These are phyloP conservation scores for Bradypodion ventrale DNA, from an alignment of 2,797 vertebrate species.

Conservation along the genomic window DNA sequence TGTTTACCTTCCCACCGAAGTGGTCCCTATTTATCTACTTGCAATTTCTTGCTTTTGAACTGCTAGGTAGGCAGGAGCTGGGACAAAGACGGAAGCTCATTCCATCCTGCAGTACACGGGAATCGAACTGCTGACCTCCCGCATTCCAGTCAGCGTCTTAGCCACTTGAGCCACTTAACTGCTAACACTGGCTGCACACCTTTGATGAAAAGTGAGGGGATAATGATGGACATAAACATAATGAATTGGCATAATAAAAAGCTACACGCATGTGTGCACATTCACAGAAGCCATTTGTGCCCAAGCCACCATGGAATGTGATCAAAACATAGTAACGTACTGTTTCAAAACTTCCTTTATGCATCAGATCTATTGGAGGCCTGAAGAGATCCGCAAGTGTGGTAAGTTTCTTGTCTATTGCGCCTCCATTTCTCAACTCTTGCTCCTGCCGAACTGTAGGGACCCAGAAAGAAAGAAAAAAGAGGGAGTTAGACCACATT, in stretches of 20 bases:
- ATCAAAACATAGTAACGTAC: constrained; percentile 74
- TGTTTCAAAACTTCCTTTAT: constrained; percentile 99
- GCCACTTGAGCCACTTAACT: neutral
- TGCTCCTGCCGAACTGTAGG: constrained; percentile 94
- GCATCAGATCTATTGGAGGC: constrained; percentile 98
- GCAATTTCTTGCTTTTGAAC: no score
- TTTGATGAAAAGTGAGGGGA: fast-evolving
- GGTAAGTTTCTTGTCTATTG: constrained; percentile 97
- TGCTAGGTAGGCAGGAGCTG: no score
- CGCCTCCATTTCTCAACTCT: constrained; percentile 95
- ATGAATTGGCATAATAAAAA: neutral
- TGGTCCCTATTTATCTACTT: no score
- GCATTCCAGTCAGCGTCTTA: no score
- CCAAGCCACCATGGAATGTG: neutral
- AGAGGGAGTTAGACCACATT: constrained; percentile 34
- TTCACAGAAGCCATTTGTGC: neutral
- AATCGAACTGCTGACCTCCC: no score
- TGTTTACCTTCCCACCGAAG: no score
- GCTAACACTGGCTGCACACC: neutral
- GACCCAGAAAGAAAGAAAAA: constrained; percentile 57
- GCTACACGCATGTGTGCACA: fast-evolving
- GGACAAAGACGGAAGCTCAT: no score
- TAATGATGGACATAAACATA: neutral
- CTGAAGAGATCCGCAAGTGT: constrained; percentile 98
- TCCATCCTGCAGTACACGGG: no score